Conservation (phyloP, 2,888 invertebrate genomes). For the Blastobasis adustella region DNA sequence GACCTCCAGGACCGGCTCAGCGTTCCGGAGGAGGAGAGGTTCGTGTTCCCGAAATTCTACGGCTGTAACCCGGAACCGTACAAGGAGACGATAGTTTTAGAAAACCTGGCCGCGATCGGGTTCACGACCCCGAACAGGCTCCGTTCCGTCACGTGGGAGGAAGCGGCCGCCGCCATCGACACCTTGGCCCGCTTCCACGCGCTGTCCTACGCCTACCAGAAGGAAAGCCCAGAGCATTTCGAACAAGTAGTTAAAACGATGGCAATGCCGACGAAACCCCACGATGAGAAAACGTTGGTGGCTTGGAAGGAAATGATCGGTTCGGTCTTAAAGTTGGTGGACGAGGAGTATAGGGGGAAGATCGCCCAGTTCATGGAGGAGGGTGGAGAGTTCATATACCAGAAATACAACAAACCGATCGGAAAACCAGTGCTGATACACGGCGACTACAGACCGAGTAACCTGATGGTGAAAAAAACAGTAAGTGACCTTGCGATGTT, state of each 20-base stretch:
- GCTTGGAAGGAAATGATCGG: constrained; percentile 11
- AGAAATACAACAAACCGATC: constrained; percentile 22
- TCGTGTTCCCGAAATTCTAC: constrained; percentile 27
- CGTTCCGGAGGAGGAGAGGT: constrained; percentile 19
- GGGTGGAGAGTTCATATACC: constrained; percentile 7
- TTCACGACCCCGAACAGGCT: constrained; percentile 26
- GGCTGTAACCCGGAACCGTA: constrained; percentile 21
- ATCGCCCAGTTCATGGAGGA: constrained; percentile 16
- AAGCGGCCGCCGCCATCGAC: constrained; percentile 29
- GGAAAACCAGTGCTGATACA: constrained; percentile 26
- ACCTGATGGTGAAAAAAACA: constrained; percentile 24
- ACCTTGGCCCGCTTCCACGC: constrained; percentile 47
- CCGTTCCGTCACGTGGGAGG: constrained; percentile 34
- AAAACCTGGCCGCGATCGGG: constrained; percentile 34
- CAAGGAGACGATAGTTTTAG: constrained; percentile 38
- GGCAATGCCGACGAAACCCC: neutral
- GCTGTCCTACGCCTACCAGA: constrained; percentile 41
- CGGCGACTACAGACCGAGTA: constrained; percentile 36
- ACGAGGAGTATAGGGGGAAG: constrained; percentile 24
- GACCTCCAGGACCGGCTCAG: constrained; percentile 18
- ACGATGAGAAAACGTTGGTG: constrained; percentile 7
- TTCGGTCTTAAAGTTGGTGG: constrained; percentile 18
- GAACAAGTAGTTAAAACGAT: constrained; percentile 7
- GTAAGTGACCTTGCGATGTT: constrained; percentile 10
- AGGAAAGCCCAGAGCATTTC: constrained; percentile 34